Percentiles rank a stretch among this genome's conserved stretches.
Conservation (phyloP, 2,797 vertebrate genomes). For the Choloepus didactylus region DNA sequence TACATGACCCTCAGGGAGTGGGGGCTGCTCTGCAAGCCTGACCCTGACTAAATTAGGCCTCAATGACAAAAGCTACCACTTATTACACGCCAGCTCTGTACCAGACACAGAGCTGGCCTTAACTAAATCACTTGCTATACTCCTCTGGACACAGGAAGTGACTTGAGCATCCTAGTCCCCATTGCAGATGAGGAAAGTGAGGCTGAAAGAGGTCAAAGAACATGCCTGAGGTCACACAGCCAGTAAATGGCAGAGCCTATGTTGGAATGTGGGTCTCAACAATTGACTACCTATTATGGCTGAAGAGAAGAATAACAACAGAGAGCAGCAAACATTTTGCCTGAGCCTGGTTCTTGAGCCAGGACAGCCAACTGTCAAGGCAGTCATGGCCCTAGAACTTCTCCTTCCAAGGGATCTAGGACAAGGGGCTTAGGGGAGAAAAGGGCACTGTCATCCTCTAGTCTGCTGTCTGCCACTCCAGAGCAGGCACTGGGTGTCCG, state of each 20-base stretch:
- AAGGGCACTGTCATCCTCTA: neutral
- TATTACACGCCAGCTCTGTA: rapidly evolving
- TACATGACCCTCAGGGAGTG: neutral
- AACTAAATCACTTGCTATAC: rapidly evolving
- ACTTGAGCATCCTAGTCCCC: rapidly evolving
- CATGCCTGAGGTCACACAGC: neutral
- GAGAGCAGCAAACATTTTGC: neutral
- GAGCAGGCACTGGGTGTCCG: rapidly evolving
- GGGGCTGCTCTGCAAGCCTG: neutral
- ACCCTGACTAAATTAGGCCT: neutral
- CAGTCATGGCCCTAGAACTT: neutral
- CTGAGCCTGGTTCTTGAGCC: neutral
- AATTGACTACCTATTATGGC: too few species aligned
- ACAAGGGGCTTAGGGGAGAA: neutral
- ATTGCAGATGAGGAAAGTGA: neutral
- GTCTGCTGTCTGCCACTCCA: neutral
- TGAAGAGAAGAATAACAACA: neutral
- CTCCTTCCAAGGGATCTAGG: neutral
- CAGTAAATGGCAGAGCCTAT: neutral
- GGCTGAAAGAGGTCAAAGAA: neutral
- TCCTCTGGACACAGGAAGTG: neutral
- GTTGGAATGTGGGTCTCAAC: neutral
- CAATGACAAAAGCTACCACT: neutral
- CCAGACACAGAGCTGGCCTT: too few species aligned
- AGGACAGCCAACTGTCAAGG: neutral